Base-by-base conservation (phyloP, 2,888 invertebrate species). In the Cephus nigrinus region DNA sequence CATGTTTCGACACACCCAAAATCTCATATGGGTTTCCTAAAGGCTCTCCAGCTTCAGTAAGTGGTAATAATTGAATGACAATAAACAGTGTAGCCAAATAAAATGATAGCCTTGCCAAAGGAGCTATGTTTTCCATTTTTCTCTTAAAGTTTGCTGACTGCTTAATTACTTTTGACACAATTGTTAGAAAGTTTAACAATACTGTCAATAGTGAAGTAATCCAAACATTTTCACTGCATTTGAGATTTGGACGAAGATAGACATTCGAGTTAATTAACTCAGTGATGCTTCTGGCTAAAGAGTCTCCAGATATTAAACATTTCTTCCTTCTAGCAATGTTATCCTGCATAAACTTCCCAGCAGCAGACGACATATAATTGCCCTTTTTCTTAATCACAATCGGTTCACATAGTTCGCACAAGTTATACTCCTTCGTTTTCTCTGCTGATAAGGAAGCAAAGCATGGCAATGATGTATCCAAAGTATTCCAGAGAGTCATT, bases 21-120 rank as follows among this genome's bases (percentile, higher is more conserved):
- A 96, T 95, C 92, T 95, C 94, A 92, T 98, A 98, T 11, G 98
- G 98, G 93, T 98, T 96, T 92, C 94, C 94, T 88, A 94, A 92
- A 82, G 93, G 86, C 76, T 91, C 90, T 55, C 84, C 86, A 75
- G 88, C 90, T 73, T 82, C 80, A 34, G 84, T 84, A 73, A 86
- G 80, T 55, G 90, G 88, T 77, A 90, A 81, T 73, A 87, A 82
- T 71, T 90, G 88, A 73, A 87, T 81, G 78, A 89, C 82, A 75
- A 87, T 76, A 76, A 89, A 82, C n/a, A 89, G 72, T 72, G 83
- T 80, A 78, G 83, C 84, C 76, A 89, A 82, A 68, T 90, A 80
- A 79, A 89, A 78, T 73, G 86, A 82, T 84, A 89, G 81, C 83
- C 84, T 89, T 83, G 86, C 80, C 68, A 87, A 83, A 78, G 83